phyloP scores from a whole-genome alignment of 2,797 vertebrate genomes.

The Pampus argenteus region DNA sequence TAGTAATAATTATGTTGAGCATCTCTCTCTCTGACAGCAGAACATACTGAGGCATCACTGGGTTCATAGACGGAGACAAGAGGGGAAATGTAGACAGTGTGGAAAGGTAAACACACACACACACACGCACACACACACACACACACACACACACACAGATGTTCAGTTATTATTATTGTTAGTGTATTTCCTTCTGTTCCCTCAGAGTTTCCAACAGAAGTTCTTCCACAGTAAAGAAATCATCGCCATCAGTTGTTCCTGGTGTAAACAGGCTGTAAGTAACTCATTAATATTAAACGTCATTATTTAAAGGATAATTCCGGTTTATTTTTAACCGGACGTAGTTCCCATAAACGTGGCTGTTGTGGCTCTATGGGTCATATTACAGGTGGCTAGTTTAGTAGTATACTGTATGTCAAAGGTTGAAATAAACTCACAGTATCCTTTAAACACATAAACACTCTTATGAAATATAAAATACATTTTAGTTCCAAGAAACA shows the following conservation, averaged over 20 bases:
- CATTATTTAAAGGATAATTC: neutral
- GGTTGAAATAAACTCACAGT: no score
- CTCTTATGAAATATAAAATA: no score
- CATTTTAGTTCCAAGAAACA: no score
- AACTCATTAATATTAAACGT: neutral
- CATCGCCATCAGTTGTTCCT: slow-evolving; percentile 98
- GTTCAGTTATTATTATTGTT: neutral
- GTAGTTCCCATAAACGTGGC: neutral
- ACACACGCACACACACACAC: slow-evolving; percentile 25
- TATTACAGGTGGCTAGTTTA: neutral
- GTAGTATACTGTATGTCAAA: neutral
- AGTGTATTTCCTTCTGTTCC: slow-evolving; percentile 30
- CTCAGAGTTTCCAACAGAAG: slow-evolving; percentile 97
- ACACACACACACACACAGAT: slow-evolving; percentile 12
- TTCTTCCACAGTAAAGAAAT: slow-evolving; percentile 99
- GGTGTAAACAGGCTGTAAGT: slow-evolving; percentile 99
- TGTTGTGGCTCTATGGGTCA: neutral
- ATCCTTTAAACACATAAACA: no score
- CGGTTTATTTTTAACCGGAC: neutral
- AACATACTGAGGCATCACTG: slow-evolving; percentile 96
- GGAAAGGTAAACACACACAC: slow-evolving; percentile 88
- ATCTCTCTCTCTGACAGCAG: slow-evolving; percentile 78
- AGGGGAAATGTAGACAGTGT: slow-evolving; percentile 97
- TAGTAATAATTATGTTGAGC: neutral
- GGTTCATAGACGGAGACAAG: slow-evolving; percentile 96